Conservation (phyloP, 2,113 vertebrate genomes). For the Ophiodon elongatus region DNA sequence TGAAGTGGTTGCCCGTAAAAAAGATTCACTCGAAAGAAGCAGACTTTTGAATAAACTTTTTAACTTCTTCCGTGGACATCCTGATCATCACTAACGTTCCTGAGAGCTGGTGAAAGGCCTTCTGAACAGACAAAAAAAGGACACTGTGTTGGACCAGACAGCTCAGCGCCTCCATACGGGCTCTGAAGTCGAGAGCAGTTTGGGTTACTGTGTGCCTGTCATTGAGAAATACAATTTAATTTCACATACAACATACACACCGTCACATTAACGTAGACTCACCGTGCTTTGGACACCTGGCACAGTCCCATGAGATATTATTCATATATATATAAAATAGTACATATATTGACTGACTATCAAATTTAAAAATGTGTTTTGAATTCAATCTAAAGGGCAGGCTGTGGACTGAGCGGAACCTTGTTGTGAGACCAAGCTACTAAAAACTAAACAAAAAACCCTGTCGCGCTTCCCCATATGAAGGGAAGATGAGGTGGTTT, state of each 20-base stretch:
- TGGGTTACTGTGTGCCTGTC: not conserved
- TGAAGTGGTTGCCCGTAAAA: constrained; percentile 20
- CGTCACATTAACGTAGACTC: not conserved
- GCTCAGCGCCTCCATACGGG: not conserved
- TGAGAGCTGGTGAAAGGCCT: constrained; percentile 11
- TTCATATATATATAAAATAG: too few relatives aligned
- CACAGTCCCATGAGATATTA: too few relatives aligned
- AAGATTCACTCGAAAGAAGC: not conserved
- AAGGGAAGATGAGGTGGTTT: too few relatives aligned
- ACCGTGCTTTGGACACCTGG: too few relatives aligned
- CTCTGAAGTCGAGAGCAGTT: not conserved
- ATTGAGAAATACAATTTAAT: not conserved
- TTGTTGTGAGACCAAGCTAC: too few relatives aligned
- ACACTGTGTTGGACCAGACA: not conserved
- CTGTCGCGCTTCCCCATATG: too few relatives aligned
- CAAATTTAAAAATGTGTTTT: too few relatives aligned
- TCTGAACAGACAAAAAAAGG: constrained; percentile 4
- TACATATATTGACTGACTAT: too few relatives aligned
- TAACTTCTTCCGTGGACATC: not conserved
- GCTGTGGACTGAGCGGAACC: too few relatives aligned
- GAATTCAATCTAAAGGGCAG: too few relatives aligned
- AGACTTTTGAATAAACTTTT: constrained; percentile 1
- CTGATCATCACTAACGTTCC: constrained; percentile 6
- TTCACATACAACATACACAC: not conserved
- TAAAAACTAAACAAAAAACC: too few relatives aligned